phyloP scores from a whole-genome alignment of 2,797 vertebrate species.

The Centroberyx gerrardi region DNA sequence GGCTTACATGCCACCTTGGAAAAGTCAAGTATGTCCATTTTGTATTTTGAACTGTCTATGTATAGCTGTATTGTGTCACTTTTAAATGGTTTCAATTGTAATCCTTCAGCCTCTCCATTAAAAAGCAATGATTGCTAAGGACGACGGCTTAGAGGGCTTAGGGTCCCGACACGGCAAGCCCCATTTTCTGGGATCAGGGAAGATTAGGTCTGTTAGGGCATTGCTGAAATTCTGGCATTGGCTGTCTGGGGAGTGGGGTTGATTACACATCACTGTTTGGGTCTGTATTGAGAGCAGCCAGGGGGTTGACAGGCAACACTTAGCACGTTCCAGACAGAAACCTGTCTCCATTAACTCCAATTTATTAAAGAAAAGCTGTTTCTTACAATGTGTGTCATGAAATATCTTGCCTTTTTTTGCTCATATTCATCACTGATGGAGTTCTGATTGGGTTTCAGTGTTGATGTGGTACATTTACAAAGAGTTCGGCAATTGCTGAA shows the following conservation, averaged over 20 bases:
- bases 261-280: conserved; percentile 31
- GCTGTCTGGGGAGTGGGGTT: conserved; percentile 55
- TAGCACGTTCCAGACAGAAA: conserved; percentile 32
- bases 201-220: conserved; percentile 71
- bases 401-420: not conserved
- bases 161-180: conserved; percentile 50
- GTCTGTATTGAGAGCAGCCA: conserved; percentile 27
- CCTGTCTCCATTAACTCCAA: not conserved
- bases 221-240: conserved; percentile 61
- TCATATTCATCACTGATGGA: not conserved
- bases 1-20: conserved; percentile 43
- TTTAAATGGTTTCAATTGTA: conserved; percentile 70
- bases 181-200: conserved; percentile 78
- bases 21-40: conserved; percentile 65
- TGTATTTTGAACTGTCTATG: conserved; percentile 66
- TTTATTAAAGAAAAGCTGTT: not conserved
- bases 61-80: conserved; percentile 73
- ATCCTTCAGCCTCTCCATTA: conserved; percentile 69
- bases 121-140: conserved; percentile 77
- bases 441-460: too few relatives aligned
- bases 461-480: too few relatives aligned
- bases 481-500: too few relatives aligned
- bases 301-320: conserved; percentile 35
- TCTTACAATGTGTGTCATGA: not conserved
- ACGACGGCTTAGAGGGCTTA: conserved; percentile 66